Conservation (phyloP, 2,797 vertebrate genomes). For the Gallirallus australis region DNA sequence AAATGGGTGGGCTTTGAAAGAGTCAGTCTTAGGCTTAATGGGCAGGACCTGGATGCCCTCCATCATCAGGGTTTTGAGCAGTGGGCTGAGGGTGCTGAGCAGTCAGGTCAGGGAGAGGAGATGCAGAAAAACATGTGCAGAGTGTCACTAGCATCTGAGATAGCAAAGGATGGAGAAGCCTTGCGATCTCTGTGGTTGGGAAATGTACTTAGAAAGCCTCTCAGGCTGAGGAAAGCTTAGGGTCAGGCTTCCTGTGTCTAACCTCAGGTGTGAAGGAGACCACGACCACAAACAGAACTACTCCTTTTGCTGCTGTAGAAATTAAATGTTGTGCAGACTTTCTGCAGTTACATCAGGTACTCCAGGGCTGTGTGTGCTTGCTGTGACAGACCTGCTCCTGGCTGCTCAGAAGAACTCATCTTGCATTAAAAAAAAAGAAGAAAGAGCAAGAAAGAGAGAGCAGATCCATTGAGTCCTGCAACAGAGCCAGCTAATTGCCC, state of each 20-base stretch:
- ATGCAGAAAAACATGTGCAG: not conserved
- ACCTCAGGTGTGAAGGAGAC: too few relatives aligned
- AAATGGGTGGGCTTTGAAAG: not conserved
- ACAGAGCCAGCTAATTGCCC: not conserved
- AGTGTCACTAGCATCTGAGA: too few relatives aligned
- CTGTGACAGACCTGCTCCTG: not conserved
- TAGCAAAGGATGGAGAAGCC: not conserved
- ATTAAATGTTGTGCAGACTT: not conserved
- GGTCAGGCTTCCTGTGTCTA: not conserved
- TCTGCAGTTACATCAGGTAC: not conserved
- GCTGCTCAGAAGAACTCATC: not conserved
- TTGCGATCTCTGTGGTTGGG: not conserved
- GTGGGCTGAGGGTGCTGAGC: not conserved
- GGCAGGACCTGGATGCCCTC: not conserved
- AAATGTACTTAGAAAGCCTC: not conserved
- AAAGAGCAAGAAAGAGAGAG: not conserved
- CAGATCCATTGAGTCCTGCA: not conserved
- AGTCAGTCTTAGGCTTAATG: not conserved
- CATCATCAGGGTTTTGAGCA: not conserved
- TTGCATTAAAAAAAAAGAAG: not conserved
- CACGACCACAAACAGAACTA: rapidly evolving
- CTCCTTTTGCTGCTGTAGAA: not conserved
- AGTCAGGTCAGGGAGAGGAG: not conserved
- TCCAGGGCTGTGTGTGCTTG: not conserved
- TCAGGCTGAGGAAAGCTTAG: not conserved